These are phyloP conservation scores for Margarornis squamiger DNA, from an alignment of 2,797 vertebrate genomes.

Conservation along the genomic window DNA sequence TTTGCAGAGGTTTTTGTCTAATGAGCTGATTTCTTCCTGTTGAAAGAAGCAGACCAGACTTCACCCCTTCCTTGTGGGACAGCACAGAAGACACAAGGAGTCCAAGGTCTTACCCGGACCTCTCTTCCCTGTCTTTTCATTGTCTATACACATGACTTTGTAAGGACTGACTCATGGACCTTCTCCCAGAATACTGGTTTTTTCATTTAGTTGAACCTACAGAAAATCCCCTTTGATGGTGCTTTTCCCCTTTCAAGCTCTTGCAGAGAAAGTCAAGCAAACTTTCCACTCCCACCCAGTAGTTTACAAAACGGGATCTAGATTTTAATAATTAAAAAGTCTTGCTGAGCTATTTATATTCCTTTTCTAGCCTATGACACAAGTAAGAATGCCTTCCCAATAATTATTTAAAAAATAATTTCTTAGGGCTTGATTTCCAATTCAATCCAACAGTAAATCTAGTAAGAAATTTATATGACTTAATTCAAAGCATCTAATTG, in stretches of 20 bases:
- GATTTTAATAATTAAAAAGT: not conserved
- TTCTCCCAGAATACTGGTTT: accelerated
- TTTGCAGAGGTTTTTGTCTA: not conserved
- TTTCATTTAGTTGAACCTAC: not conserved
- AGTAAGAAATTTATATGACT: constrained; percentile 58
- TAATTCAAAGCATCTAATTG: constrained; percentile 68
- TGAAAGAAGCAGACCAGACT: not conserved
- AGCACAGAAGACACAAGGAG: not conserved
- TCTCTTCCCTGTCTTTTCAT: not conserved
- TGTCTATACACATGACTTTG: not conserved
- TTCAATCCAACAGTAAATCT: constrained; percentile 44
- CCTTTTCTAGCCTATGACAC: not conserved
- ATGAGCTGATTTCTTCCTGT: not conserved
- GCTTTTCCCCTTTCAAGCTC: not conserved
- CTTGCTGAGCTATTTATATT: not conserved
- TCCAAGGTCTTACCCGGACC: accelerated
- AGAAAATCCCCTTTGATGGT: not conserved
- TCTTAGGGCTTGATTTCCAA: constrained; percentile 54
- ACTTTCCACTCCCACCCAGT: not conserved
- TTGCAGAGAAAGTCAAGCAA: not conserved
- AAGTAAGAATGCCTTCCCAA: constrained; percentile 11
- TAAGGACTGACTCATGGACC: not conserved
- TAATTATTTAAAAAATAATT: constrained; percentile 46
- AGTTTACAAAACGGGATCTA: not conserved
- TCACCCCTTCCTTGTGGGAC: not conserved